Conservation (phyloP, 2,888 invertebrate genomes). For the Carabus problematicus region DNA sequence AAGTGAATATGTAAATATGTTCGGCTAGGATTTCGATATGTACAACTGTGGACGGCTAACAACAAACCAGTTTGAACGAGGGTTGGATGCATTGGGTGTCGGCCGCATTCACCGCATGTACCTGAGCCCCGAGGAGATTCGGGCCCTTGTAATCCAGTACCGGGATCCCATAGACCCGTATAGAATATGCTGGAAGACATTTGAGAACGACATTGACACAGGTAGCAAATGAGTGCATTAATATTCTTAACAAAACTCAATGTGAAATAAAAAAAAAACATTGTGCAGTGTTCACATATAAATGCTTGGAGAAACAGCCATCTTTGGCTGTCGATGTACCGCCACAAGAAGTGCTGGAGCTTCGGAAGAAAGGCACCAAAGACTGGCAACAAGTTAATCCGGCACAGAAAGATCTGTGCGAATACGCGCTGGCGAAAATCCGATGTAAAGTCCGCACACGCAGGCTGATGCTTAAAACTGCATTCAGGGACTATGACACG, state of each 20-base stretch:
- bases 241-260: slow-evolving; percentile 5
- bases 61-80: slow-evolving; percentile 74
- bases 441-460: slow-evolving; percentile 68
- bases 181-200: slow-evolving; percentile 76
- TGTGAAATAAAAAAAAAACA: background rate
- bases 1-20: background rate
- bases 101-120: slow-evolving; percentile 64
- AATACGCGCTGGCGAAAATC: slow-evolving; percentile 69
- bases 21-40: slow-evolving; percentile 70
- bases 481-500: slow-evolving; percentile 76
- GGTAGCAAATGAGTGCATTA: slow-evolving; percentile 7
- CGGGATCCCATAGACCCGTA: slow-evolving; percentile 73
- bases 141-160: slow-evolving; percentile 71
- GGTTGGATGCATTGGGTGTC: slow-evolving; percentile 71
- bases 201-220: slow-evolving; percentile 76
- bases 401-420: slow-evolving; percentile 62
- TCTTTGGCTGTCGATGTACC: slow-evolving; percentile 64
- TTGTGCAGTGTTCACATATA: slow-evolving; percentile 67
- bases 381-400: slow-evolving; percentile 60
- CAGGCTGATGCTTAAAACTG: slow-evolving; percentile 69
- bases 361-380: slow-evolving; percentile 60
- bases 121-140: slow-evolving; percentile 69
- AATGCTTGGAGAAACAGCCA: slow-evolving; percentile 74
- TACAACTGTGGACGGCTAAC: slow-evolving; percentile 73
- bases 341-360: slow-evolving; percentile 61